Percentiles rank a stretch among this genome's conserved stretches.
phyloP scores from a whole-genome alignment of 2,113 vertebrate species.

The Cheilinus undulatus region DNA sequence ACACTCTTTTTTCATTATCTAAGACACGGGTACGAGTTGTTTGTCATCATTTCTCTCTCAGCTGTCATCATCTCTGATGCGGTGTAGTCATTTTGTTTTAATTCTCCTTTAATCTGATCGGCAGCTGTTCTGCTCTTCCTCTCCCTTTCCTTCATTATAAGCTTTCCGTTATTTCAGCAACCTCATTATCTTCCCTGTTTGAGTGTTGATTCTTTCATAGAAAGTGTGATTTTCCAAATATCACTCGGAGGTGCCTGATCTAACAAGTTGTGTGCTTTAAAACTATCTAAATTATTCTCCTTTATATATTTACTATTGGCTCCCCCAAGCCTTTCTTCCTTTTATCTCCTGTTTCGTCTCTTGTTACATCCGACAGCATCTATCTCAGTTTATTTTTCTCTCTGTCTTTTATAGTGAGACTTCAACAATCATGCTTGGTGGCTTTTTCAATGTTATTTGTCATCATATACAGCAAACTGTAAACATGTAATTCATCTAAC shows the following conservation, averaged over 20 bases:
- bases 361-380: slow-evolving; percentile 48
- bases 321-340: not conserved
- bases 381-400: slow-evolving; percentile 40
- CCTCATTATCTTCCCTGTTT: slow-evolving; percentile 26
- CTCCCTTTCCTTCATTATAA: slow-evolving; percentile 46
- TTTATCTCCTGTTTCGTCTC: slow-evolving; percentile 24
- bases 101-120: slow-evolving; percentile 69
- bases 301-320: slow-evolving; percentile 26
- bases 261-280: slow-evolving; percentile 26
- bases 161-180: slow-evolving; percentile 40
- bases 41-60: slow-evolving; percentile 51
- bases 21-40: slow-evolving; percentile 37
- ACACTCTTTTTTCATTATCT: slow-evolving; percentile 37
- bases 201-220: slow-evolving; percentile 33
- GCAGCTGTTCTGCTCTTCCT: slow-evolving; percentile 58
- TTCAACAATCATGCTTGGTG: too few species aligned
- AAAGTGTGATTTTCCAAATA: slow-evolving; percentile 26
- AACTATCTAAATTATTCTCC: slow-evolving; percentile 31
- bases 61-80: slow-evolving; percentile 52
- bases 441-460: too few species aligned
- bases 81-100: slow-evolving; percentile 58
- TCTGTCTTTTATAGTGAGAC: slow-evolving; percentile 40
- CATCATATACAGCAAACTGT: too few species aligned
- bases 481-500: too few species aligned
- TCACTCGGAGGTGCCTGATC: slow-evolving; percentile 4